Base-by-base conservation (phyloP, 2,113 vertebrate genomes). In the Charadrius vociferus region DNA sequence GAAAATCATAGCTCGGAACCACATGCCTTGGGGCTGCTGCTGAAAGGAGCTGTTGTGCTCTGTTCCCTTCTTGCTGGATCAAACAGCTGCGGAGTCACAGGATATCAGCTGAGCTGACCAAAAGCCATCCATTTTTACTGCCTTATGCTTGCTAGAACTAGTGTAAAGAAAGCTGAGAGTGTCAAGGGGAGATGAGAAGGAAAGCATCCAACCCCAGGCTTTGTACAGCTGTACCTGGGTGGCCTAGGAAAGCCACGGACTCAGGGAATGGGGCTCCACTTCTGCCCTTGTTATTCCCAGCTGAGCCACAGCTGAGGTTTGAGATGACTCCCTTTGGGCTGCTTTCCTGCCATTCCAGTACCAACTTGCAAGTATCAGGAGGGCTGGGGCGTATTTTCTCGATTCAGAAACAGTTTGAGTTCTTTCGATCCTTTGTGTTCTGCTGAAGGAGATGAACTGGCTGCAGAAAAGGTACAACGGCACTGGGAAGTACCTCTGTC, bases 341-440 rank as follows among this genome's bases (percentile, higher is more conserved):
- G 36, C 21, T 37, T 87, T 63, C 21, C 59, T 73, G 59, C 29
- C 23, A 41, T 77, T 65, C 81, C 89, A 74, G 62, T 82, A 92
- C 13, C 56, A 79, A 70, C 78, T 87, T n/a, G 8, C 34, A 94
- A 71, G 63, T 59, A 41, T 52, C 71, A 94, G 49, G 29, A 81
- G 41, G 24, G 21, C 3, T 24, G 14, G 13, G 21, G 63, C 10
- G 30, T 83, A 90, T 94, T 93, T 95, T 86, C 73, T 17, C 91
- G 83, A 59, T 87, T 92, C 86, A 96, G 91, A 91, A 96, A 66
- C 86, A 92, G 53, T 85, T 77, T 83, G 87, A 86, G 41, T 39
- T 87, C 79, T 91, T 73, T 77, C 12, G 23, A 73, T 71, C 68
- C 74, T 85, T 82, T 81, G 29, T 97, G 95, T 94, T 95, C 80